Conservation (phyloP, 2,888 invertebrate species). For the Fissipunctia ypsillon region DNA sequence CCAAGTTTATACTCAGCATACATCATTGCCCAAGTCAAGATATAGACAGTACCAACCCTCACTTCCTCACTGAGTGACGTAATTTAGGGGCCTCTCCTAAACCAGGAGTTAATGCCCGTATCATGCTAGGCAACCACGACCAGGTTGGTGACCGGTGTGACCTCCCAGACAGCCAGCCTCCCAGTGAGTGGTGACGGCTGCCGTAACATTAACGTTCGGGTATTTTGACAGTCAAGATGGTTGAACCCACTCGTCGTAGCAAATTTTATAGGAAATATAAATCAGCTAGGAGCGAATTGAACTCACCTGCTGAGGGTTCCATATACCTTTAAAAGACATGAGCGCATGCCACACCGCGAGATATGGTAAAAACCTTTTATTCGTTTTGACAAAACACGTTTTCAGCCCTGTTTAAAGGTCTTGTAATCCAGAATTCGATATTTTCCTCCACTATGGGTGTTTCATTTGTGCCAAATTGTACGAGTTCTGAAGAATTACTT, state of each 20-base stretch:
- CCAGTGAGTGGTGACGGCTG: conserved; percentile 39
- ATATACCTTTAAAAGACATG: background rate
- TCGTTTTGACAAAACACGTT: background rate
- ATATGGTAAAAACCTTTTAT: background rate
- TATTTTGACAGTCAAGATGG: conserved; percentile 42
- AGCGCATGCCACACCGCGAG: background rate
- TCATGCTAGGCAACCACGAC: conserved; percentile 19
- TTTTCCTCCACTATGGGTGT: background rate
- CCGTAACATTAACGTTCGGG: conserved; percentile 31
- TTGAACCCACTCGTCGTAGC: conserved; percentile 39
- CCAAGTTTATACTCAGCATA: background rate
- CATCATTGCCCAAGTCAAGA: background rate
- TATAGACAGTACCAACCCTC: too few relatives aligned
- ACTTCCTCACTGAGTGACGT: background rate
- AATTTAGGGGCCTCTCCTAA: conserved; percentile 18
- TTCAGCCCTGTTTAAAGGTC: background rate
- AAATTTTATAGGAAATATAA: conserved; percentile 41
- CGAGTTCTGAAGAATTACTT: background rate
- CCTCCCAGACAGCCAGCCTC: conserved; percentile 28
- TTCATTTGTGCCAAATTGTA: background rate
- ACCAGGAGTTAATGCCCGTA: conserved; percentile 39
- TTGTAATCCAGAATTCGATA: background rate
- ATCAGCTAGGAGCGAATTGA: background rate
- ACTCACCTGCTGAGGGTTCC: conserved; percentile 5
- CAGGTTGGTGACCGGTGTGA: conserved; percentile 58